Base-by-base conservation (phyloP, 23 tunicate species). In the Clavelina lepadiformis region DNA sequence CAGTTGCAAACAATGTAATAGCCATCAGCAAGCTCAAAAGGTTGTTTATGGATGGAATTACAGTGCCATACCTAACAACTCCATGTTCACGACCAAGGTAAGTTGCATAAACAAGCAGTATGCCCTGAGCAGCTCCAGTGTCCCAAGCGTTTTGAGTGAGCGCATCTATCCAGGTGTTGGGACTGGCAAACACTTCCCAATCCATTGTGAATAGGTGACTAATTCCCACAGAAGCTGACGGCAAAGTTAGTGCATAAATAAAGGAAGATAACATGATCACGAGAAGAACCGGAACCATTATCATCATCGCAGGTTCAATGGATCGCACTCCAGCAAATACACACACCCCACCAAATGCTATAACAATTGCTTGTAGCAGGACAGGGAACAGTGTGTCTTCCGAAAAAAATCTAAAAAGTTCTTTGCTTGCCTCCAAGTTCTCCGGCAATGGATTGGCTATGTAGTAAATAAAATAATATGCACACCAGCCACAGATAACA, bases 121-220 rank as follows among this genome's bases (percentile, higher is more conserved):
- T 51, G n/a, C 95, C 95, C 6, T 51, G 38, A n/a, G 79, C 95
- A 36, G 95, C 95, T 4, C 95, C 95, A 33, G 95, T 86, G 62
- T 86, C 95, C 95, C 95, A 86, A 41, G 95, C 95, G 73, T 86
- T 86, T 72, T 86, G 95, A 8, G 95, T 73, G 44, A 86, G 51
- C 1, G 85, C 95, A 36, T 86, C 86, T 31, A 86, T 79, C 81
- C 84, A 78, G 7, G 80, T 78, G 33, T 54, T 65, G 0, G 94
- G 94, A 22, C 35, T 77, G 53, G 68, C 62, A 49, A 85, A 71
- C 20, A 85, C 83, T 46, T 56, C 72, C 95, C 95, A 86, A 30
- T 86, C 95, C 95, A 86, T 86, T 32, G 77, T 61, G 49, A 86
- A 86, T 11, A 86, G 63, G 44, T 77, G 95, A 4, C 56, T 46